These are phyloP conservation scores for Zeus faber DNA, from an alignment of 2,113 vertebrate species.

Conservation along the genomic window DNA sequence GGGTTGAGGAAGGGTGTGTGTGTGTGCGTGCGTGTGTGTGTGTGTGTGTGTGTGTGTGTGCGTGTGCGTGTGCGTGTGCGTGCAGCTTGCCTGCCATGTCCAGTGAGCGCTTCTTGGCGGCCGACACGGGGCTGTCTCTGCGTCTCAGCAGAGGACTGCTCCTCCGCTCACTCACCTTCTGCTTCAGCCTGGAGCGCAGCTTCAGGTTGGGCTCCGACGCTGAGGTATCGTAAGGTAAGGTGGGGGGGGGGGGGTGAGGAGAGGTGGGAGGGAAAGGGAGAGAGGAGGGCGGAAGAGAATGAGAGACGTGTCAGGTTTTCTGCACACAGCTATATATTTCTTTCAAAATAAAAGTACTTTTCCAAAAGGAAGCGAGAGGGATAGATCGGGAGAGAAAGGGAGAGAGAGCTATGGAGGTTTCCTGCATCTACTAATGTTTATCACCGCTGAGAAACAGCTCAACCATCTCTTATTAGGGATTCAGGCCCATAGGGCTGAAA, in stretches of 20 bases:
- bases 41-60: neutral
- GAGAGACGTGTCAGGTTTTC: neutral
- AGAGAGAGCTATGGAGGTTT: neutral
- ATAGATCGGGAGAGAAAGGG: neutral
- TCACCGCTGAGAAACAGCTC: too few relatives aligned
- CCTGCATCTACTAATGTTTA: too few relatives aligned
- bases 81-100: slow-evolving; percentile 81
- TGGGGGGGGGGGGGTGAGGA: neutral
- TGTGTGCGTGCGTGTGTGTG: neutral
- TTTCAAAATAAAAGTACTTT: too few relatives aligned
- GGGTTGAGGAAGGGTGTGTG: too few relatives aligned
- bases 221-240: slow-evolving; percentile 35
- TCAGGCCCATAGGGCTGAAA: too few relatives aligned
- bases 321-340: too few relatives aligned
- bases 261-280: neutral
- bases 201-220: slow-evolving; percentile 96
- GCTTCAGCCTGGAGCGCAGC: slow-evolving; percentile 90
- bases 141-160: slow-evolving; percentile 91
- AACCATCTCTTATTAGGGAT: too few relatives aligned
- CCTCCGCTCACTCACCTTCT: slow-evolving; percentile 91
- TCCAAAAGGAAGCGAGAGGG: neutral
- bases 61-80: neutral
- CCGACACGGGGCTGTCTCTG: slow-evolving; percentile 83
- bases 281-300: neutral
- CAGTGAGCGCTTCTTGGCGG: slow-evolving; percentile 89